A percentile compares a stretch with the other conserved stretches of the same genome.
phyloP scores from a whole-genome alignment of 2,113 vertebrate species.

The Atractosteus spatula region DNA sequence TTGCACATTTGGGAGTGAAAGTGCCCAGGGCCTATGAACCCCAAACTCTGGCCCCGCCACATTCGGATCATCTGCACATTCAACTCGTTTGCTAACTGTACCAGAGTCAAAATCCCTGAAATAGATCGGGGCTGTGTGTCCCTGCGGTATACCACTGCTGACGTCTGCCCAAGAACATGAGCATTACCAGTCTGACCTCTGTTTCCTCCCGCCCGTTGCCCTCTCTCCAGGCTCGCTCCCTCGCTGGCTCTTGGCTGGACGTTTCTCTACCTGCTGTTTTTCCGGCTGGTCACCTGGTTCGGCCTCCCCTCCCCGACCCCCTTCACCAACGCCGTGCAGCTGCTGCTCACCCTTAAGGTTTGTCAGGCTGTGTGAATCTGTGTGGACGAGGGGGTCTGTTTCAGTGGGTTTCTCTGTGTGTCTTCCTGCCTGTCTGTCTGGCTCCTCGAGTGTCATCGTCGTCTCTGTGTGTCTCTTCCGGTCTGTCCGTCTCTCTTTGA shows the following conservation, averaged over 20 bases:
- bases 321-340: constrained; percentile 83
- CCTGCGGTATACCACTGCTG: too few species aligned
- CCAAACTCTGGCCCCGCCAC: too few species aligned
- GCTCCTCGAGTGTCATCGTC: too few species aligned
- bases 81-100: too few species aligned
- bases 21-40: too few species aligned
- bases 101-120: too few species aligned
- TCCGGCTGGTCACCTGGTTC: constrained; percentile 68
- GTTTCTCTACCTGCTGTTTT: constrained; percentile 87
- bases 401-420: constrained; percentile 1
- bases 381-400: neutral
- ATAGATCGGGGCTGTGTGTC: too few species aligned
- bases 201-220: neutral
- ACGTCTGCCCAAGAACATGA: too few species aligned
- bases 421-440: neutral
- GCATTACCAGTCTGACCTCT: neutral
- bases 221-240: constrained; percentile 66
- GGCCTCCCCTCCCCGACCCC: constrained; percentile 74
- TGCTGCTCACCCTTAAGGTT: constrained; percentile 86
- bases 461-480: neutral
- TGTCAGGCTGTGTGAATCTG: constrained; percentile 7
- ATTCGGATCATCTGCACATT: too few species aligned
- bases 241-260: constrained; percentile 77
- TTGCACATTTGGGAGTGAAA: too few species aligned
- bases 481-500: neutral